Base-by-base conservation (phyloP, 2,113 vertebrate genomes). In the Chloebia gouldiae region DNA sequence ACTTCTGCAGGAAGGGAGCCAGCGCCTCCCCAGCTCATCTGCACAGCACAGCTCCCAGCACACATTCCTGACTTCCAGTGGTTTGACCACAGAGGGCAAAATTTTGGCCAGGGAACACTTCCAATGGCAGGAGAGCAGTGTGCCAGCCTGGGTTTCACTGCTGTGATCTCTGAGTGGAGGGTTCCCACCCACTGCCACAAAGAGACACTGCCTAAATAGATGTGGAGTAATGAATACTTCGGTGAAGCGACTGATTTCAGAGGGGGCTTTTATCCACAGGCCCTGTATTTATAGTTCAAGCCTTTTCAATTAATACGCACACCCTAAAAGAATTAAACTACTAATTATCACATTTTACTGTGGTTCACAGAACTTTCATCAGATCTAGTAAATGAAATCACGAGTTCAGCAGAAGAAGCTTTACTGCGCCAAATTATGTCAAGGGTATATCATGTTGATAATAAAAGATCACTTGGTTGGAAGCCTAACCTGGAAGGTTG, bases 291-390 rank as follows among this genome's bases (percentile, higher is more conserved):
- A 97, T 92, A 98, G 94, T 97, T 95, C 94, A 97, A 98, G 92
- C 77, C 97, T 97, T 97, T 98, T 97, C 96, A 97, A 98, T 97
- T 97, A 98, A 97, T 96, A 95, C 73, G 89, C 86, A 95, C 97
- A 96, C 95, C 92, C 95, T 95, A 96, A 93, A 97, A 94, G 92
- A 98, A 98, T 98, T 98, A 98, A 98, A 97, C 93, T 96, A 95
- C 95, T 97, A 97, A 98, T 97, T 97, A 97, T 97, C 94, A 92
- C 97, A 96, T 97, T 97, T 97, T 97, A 96, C 95, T 40, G 95
- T 96, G 97, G 97, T 97, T 97, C 97, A 97, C 90, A 93, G 88
- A 95, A 97, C 94, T 97, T 98, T 94, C 95, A 97, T 98, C 94
- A 96, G 96, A 86, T 96, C 93, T 93, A 92, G 90, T 96, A 97